Conservation (phyloP, 1,140 invertebrate genomes). For the Arctopsyche grandis region DNA sequence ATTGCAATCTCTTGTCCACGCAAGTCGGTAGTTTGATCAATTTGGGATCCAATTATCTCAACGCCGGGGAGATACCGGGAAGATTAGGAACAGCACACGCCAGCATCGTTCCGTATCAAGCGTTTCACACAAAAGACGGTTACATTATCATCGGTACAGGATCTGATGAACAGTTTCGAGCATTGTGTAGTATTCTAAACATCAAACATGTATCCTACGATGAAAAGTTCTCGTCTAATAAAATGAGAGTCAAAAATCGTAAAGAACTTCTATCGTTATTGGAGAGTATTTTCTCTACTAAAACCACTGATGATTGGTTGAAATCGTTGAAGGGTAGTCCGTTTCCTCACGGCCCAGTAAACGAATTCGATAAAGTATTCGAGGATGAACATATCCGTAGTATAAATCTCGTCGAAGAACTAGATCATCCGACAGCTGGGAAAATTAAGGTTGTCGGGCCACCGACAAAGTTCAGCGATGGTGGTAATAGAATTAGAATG, state of each 20-base stretch:
- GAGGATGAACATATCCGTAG: conserved; percentile 85
- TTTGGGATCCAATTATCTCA: conserved; percentile 90
- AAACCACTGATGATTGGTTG: conserved; percentile 83
- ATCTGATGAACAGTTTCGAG: conserved; percentile 80
- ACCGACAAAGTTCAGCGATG: conserved; percentile 82
- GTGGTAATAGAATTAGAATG: conserved; percentile 73
- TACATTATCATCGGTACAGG: conserved; percentile 87
- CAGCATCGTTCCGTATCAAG: conserved; percentile 95
- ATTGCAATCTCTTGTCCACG: conserved; percentile 93
- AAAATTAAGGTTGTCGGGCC: conserved; percentile 85
- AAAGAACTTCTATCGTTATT: conserved; percentile 74
- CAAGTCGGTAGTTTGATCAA: conserved; percentile 91
- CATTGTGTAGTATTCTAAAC: conserved; percentile 74
- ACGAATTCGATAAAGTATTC: conserved; percentile 87
- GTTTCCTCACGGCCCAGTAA: conserved; percentile 92
- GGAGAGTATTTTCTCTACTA: conserved; percentile 69
- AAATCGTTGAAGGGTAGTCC: conserved; percentile 75
- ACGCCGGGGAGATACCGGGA: conserved; percentile 79
- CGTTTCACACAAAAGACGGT: conserved; percentile 83
- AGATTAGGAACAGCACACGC: conserved; percentile 92
- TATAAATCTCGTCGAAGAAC: conserved; percentile 79
- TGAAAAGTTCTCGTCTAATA: conserved; percentile 78
- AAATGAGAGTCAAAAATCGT: conserved; percentile 80
- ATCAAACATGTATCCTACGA: conserved; percentile 71
- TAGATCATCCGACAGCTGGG: conserved; percentile 78